phyloP scores from a whole-genome alignment of 2,888 invertebrate genomes.

The Petrophora chlorosata region DNA sequence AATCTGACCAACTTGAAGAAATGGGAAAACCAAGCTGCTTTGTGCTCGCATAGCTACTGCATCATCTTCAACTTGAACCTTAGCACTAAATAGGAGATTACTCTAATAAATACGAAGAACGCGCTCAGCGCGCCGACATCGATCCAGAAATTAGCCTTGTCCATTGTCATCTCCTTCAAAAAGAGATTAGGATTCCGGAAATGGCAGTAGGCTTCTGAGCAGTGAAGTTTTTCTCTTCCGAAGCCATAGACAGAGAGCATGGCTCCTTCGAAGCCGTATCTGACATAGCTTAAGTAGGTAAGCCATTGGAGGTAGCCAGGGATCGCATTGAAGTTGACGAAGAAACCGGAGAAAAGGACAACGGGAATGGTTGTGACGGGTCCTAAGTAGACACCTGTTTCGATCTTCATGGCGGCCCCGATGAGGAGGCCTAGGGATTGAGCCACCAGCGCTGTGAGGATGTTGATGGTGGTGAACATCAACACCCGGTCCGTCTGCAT shows the following conservation, averaged over 20 bases:
- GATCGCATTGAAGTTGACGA: conserved; percentile 95
- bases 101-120: conserved; percentile 90
- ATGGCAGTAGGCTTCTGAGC: conserved; percentile 92
- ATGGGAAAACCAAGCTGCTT: conserved; percentile 41
- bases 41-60: conserved; percentile 66
- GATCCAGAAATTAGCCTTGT: conserved; percentile 89
- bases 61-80: conserved; percentile 89
- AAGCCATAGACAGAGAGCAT: conserved; percentile 96
- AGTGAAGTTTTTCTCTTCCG: conserved; percentile 91
- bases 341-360: conserved; percentile 96
- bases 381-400: conserved; percentile 90
- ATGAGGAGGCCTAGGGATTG: conserved; percentile 96
- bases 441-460: conserved; percentile 94
- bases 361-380: conserved; percentile 96
- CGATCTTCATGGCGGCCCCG: conserved; percentile 95
- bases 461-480: conserved; percentile 89
- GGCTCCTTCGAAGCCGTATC: conserved; percentile 95
- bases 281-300: conserved; percentile 94
- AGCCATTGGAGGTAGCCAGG: conserved; percentile 95
- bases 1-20: conserved; percentile 32
- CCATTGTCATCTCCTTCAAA: conserved; percentile 93
- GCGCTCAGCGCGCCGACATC: conserved; percentile 92
- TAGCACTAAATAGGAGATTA: conserved; percentile 92
- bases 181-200: conserved; percentile 92
- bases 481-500: conserved; percentile 91